Evolutionary conservation across 2,888 invertebrate species (phyloP), one percentile per base, ranked within the genome.

Genomic region (Deilephila porcellus): DNA sequence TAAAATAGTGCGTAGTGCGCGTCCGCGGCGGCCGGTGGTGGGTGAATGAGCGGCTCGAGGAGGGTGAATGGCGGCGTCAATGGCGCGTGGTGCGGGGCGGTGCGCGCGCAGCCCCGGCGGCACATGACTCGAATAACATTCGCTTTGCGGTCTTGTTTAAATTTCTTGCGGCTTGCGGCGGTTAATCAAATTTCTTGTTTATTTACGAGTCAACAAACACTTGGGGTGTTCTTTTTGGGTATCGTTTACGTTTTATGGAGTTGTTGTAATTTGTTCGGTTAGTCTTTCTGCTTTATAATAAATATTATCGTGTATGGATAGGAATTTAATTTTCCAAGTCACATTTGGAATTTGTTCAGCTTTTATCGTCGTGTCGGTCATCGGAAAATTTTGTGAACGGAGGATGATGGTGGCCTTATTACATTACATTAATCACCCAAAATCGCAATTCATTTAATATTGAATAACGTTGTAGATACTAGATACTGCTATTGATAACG

Each of bases 101-200:
- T 25, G 45, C 67, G 67, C 67, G 67, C 67, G 25, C 45, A 64
- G 11, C 20, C 20, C 67, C 45, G 34, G 11, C 4, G n/a, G 7
- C n/a, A 52, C 67, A 52, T 52, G 67, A 52, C 25, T 25, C 17
- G 52, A 67, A 67, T 67, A 67, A 67, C 25, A 25, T 25, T 67
- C 67, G 11, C 37, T 20, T 64, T 37, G n/a, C 70, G 20, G 37
- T 45, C 25, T 53, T 71, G 60, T 60, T 60, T 60, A 25, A 60
- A 71, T 20, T 59, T 29, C 7, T 59, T 53, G 14, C 56, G 6
- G 17, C 19, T 70, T 6, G 53, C 25, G 20, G n/a, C 2, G 7
- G 67, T 67, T 62, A 32, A 45, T 56, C 11, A 17, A 56, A 56
- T 56, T 56, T 56, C 56, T 56, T 56, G 56, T 56, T 56, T 56